These are phyloP conservation scores for Embidobia sp. DNA, from an alignment of 2,888 invertebrate genomes.

Conservation along the genomic window DNA sequence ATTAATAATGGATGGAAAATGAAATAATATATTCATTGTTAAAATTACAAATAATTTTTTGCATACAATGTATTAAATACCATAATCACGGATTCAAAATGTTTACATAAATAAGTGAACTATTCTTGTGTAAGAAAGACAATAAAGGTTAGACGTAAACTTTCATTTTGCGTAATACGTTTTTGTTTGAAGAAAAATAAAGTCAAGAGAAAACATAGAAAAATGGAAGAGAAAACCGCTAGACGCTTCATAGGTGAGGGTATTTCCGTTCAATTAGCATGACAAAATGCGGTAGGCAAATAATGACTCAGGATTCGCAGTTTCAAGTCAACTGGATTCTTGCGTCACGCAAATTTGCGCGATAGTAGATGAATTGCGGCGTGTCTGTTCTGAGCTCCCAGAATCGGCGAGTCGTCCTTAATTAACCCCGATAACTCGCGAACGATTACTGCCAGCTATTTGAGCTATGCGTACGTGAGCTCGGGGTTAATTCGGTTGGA, in stretches of 20 bases:
- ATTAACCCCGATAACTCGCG: constrained; percentile 65
- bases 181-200: background rate
- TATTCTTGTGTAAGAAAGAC: no score
- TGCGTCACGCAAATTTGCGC: constrained; percentile 48
- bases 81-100: no score
- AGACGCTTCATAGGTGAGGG: constrained; percentile 11
- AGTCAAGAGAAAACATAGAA: background rate
- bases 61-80: no score
- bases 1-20: no score
- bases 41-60: no score
- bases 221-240: background rate
- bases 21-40: no score
- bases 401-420: constrained; percentile 64
- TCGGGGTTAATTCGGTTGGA: constrained; percentile 71
- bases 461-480: constrained; percentile 36
- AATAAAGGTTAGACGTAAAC: no score
- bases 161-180: no score
- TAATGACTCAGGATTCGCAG: constrained; percentile 53
- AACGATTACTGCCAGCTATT: constrained; percentile 63
- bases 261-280: constrained; percentile 56
- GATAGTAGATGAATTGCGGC: constrained; percentile 52
- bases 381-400: constrained; percentile 53
- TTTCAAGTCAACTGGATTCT: constrained; percentile 62
- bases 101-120: no score
- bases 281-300: constrained; percentile 54